These are phyloP conservation scores for Notodonta dromedarius DNA, from an alignment of 2,888 invertebrate species.

Conservation along the genomic window DNA sequence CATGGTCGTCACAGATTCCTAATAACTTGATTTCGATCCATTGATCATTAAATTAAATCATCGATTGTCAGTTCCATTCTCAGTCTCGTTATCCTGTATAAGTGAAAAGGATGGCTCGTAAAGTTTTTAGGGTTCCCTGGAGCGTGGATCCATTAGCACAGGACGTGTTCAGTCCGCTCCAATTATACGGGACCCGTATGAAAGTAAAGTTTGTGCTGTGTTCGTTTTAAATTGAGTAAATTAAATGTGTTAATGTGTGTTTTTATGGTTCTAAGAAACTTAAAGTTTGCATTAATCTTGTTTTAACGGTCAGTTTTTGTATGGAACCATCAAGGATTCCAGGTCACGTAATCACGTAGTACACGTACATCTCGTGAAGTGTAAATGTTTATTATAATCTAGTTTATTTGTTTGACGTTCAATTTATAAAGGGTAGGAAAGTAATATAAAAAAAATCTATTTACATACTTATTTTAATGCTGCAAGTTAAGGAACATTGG, in stretches of 20 bases:
- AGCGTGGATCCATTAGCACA: slow-evolving; percentile 29
- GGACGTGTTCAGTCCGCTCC: slow-evolving; percentile 5
- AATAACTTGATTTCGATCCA: not conserved
- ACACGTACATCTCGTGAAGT: too few species aligned
- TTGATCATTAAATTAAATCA: not conserved
- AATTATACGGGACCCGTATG: slow-evolving; percentile 1
- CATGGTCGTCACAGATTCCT: not conserved
- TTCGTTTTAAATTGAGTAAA: not conserved
- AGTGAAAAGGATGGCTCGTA: slow-evolving; percentile 5
- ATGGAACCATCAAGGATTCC: too few species aligned
- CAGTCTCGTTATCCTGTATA: not conserved
- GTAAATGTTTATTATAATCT: too few species aligned
- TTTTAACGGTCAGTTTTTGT: too few species aligned
- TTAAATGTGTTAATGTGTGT: not conserved
- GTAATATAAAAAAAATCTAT: too few species aligned
- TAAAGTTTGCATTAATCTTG: not conserved
- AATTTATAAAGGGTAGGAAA: too few species aligned
- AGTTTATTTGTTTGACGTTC: too few species aligned
- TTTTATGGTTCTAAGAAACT: not conserved
- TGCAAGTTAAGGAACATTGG: not conserved
- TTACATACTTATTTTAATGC: not conserved
- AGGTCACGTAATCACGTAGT: too few species aligned
- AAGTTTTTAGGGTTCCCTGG: slow-evolving; percentile 15
- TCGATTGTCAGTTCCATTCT: slow-evolving; percentile 2
- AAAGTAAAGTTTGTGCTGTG: not conserved